Conservation (phyloP, 2,113 vertebrate genomes). For the Lota lota region DNA sequence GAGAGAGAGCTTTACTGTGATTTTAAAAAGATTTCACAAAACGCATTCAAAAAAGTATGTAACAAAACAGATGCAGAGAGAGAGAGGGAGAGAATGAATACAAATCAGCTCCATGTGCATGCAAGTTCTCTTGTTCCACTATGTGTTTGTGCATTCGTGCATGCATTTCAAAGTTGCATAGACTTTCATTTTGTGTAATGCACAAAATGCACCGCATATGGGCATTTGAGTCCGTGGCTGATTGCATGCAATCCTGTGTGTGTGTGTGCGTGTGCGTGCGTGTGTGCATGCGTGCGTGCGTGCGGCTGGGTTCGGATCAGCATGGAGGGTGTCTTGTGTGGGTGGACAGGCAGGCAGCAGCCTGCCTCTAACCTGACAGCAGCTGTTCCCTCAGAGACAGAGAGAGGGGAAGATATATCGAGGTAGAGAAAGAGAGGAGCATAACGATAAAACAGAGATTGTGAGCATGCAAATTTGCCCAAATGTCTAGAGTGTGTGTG, state of each 20-base stretch:
- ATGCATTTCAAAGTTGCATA: not conserved
- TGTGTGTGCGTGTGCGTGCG: slow-evolving; percentile 1
- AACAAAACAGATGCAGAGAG: not conserved
- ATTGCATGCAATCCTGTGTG: not conserved
- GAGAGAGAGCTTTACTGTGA: too few species aligned
- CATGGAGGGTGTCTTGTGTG: slow-evolving; percentile 46
- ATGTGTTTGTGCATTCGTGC: not conserved
- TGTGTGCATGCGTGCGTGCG: not conserved
- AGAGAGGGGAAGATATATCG: not conserved
- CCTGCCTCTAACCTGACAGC: slow-evolving; percentile 53
- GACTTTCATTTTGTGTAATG: not conserved
- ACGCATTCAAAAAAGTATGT: not conserved
- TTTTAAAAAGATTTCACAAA: too few species aligned
- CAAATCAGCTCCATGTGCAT: too few species aligned
- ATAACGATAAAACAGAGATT: not conserved
- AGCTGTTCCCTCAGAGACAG: slow-evolving; percentile 25
- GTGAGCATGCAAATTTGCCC: not conserved
- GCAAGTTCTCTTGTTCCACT: too few species aligned
- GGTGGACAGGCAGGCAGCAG: slow-evolving; percentile 55
- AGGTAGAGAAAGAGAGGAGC: slow-evolving; percentile 5
- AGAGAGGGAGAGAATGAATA: not conserved
- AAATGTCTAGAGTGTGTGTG: too few species aligned
- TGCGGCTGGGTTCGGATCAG: slow-evolving; percentile 28
- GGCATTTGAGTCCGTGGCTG: too few species aligned
- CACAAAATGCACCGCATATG: too few species aligned